Percentiles rank a stretch among this genome's conserved stretches.
These are phyloP conservation scores for Nannobrachium achirus DNA, from an alignment of 2,113 vertebrate genomes.

Conservation along the genomic window DNA sequence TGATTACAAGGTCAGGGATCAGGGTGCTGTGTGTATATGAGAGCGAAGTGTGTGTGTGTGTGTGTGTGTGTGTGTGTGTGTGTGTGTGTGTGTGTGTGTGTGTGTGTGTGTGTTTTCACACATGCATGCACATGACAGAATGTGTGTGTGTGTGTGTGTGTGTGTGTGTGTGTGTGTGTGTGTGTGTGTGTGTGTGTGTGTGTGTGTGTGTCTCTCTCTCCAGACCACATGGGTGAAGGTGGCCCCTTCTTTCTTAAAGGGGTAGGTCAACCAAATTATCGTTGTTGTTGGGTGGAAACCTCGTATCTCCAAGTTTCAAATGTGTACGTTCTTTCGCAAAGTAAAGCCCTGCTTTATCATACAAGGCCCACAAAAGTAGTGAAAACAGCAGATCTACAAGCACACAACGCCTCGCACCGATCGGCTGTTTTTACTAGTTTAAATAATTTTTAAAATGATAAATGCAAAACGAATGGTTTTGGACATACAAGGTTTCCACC, in stretches of 20 bases:
- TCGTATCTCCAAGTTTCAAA: too few species aligned
- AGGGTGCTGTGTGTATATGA: slow-evolving; percentile 37
- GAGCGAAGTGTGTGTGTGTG: slow-evolving; percentile 14
- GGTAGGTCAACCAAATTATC: slow-evolving; percentile 46
- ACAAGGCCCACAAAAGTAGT: too few species aligned
- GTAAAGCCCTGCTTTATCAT: too few species aligned
- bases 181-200: slow-evolving; percentile 26
- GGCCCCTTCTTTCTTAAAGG: slow-evolving; percentile 43
- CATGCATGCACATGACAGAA: background rate
- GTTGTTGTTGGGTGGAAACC: too few species aligned
- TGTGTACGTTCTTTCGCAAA: too few species aligned
- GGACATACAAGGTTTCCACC: too few species aligned
- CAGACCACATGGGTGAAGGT: slow-evolving; percentile 54
- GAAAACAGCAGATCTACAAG: too few species aligned
- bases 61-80: slow-evolving; percentile 10
- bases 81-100: slow-evolving; percentile 3
- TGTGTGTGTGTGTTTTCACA: slow-evolving; percentile 1
- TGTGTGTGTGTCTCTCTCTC: slow-evolving; percentile 34
- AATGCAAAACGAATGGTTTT: too few species aligned
- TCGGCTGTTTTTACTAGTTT: too few species aligned
- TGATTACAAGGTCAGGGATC: slow-evolving; percentile 72
- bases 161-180: slow-evolving; percentile 14
- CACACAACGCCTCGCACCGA: too few species aligned
- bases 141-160: slow-evolving; percentile 10
- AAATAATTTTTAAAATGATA: too few species aligned